A percentile compares a stretch with the other conserved stretches of the same genome.
Evolutionary conservation across 1,140 invertebrate species (phyloP).

Genomic region (Drosophila seguyi): DNA sequence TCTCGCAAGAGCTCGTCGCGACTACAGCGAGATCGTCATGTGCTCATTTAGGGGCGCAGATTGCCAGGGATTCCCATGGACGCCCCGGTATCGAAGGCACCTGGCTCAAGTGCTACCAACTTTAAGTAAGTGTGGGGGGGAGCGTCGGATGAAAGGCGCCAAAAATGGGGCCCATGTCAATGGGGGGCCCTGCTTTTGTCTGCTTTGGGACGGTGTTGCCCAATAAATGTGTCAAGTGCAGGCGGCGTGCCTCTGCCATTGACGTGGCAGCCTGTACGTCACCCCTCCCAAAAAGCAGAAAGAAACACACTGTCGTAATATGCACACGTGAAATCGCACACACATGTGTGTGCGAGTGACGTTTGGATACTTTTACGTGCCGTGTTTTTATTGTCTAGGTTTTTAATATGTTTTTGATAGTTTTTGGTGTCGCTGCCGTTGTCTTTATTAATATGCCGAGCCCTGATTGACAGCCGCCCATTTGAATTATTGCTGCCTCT

Average conservation of each 20-base stretch:
- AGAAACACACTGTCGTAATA: slow-evolving; percentile 16
- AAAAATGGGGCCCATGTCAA: slow-evolving; percentile 41
- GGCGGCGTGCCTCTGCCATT: slow-evolving; percentile 72
- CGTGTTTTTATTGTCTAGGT: slow-evolving; percentile 42
- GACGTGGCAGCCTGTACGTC: slow-evolving; percentile 66
- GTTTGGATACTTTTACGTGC: slow-evolving; percentile 58
- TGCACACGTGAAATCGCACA: slow-evolving; percentile 32
- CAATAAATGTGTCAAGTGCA: slow-evolving; percentile 83
- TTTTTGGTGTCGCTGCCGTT: slow-evolving; percentile 42
- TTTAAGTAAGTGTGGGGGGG: slow-evolving; percentile 23
- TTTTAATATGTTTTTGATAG: slow-evolving; percentile 55
- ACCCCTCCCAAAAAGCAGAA: slow-evolving; percentile 27
- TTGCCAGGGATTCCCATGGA: slow-evolving; percentile 11
- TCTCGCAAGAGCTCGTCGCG: neutral
- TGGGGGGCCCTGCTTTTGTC: slow-evolving; percentile 73
- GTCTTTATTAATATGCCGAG: slow-evolving; percentile 53
- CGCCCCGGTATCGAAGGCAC: slow-evolving; percentile 1
- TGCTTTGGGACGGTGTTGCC: slow-evolving; percentile 54
- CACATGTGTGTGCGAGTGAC: slow-evolving; percentile 44
- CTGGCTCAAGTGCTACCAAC: slow-evolving; percentile 39
- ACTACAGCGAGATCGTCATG: neutral
- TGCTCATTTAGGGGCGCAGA: slow-evolving; percentile 2
- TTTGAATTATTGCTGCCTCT: slow-evolving; percentile 9
- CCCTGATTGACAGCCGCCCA: slow-evolving; percentile 47
- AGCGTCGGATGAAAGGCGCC: neutral